Conservation (phyloP, 2,113 vertebrate species). For the Panthera uncia region DNA sequence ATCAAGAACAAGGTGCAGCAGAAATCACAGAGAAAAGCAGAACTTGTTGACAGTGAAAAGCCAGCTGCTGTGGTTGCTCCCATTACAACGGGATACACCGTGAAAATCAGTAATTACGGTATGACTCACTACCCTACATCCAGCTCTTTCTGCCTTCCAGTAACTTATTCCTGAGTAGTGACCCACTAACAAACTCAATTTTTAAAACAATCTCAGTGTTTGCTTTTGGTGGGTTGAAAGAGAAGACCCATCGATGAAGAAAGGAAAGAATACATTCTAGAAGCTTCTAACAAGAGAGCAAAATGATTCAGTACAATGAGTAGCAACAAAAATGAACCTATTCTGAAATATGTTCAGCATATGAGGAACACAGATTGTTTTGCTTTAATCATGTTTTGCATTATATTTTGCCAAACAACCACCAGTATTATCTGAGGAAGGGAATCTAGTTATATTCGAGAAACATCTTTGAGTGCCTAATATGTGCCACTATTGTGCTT, state of each 20-base stretch:
- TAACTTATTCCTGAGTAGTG: not conserved
- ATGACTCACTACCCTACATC: slow-evolving; percentile 20
- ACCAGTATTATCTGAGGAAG: not conserved
- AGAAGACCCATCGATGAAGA: not conserved
- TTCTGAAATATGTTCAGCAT: not conserved
- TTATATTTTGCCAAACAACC: not conserved
- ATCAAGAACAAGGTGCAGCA: slow-evolving; percentile 87
- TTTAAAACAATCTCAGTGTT: not conserved
- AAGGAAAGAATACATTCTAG: not conserved
- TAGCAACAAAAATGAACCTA: not conserved
- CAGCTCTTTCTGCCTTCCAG: not conserved
- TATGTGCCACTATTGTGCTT: not conserved
- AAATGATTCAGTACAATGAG: not conserved
- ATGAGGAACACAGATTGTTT: not conserved
- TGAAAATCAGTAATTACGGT: slow-evolving; percentile 98
- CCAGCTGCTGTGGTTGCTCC: slow-evolving; percentile 78
- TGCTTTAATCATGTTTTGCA: not conserved
- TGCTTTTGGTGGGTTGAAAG: not conserved
- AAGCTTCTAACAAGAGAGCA: not conserved
- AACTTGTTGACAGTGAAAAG: slow-evolving; percentile 84
- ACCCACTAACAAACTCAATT: not conserved
- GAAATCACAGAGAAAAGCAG: slow-evolving; percentile 87
- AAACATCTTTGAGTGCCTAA: not conserved
- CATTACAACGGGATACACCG: slow-evolving; percentile 89
- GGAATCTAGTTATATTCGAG: not conserved